phyloP scores from a whole-genome alignment of 2,797 vertebrate species.

The Zalophus californianus region DNA sequence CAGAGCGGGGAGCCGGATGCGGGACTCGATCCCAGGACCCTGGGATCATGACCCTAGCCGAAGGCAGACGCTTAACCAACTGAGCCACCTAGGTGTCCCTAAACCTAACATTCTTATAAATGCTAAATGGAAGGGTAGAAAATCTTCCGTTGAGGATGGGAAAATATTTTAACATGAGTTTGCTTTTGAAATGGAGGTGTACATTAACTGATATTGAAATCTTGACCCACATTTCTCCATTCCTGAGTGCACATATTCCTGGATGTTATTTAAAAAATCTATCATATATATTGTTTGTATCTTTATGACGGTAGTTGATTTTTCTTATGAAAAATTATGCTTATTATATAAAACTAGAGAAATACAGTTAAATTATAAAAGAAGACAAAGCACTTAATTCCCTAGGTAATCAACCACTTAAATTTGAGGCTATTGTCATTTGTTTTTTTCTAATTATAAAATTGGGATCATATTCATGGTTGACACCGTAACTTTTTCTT shows the following conservation, averaged over 20 bases:
- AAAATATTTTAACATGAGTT: neutral
- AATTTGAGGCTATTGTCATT: neutral
- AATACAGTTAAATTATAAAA: neutral
- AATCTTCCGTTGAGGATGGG: neutral
- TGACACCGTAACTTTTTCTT: neutral
- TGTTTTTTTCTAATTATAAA: neutral
- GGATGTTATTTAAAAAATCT: neutral
- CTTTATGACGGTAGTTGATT: neutral
- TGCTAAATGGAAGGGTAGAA: neutral
- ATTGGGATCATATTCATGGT: neutral
- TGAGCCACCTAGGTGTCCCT: too few relatives aligned
- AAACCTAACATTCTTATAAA: neutral
- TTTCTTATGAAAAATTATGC: neutral
- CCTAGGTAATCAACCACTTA: neutral
- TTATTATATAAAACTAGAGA: constrained; percentile 25
- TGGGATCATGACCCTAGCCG: too few relatives aligned
- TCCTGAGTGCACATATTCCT: neutral
- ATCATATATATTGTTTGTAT: neutral
- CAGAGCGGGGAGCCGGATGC: too few relatives aligned
- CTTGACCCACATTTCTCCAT: neutral
- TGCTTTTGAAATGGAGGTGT: constrained; percentile 10
- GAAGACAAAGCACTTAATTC: neutral
- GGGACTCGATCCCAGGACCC: too few relatives aligned
- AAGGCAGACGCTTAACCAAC: too few relatives aligned
- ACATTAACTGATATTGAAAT: neutral